Conservation (phyloP, 2,797 vertebrate genomes). For the Chloroceryle amazona region DNA sequence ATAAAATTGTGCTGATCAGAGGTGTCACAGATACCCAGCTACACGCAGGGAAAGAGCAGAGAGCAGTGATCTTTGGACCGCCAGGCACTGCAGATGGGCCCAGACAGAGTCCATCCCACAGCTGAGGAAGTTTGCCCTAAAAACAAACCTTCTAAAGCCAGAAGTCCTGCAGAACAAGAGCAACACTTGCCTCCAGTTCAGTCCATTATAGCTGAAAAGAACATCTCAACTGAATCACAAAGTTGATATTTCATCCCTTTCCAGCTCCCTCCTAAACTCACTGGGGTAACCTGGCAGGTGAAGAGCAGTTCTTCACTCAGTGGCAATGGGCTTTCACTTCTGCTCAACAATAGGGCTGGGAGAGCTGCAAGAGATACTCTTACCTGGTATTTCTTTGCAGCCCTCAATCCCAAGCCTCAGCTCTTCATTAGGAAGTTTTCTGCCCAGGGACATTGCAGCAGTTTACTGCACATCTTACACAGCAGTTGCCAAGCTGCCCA, state of each 20-base stretch:
- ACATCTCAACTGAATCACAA: background rate
- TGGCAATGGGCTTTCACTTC: background rate
- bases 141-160: background rate
- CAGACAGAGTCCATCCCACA: too few relatives aligned
- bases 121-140: background rate
- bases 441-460: background rate
- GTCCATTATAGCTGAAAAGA: background rate
- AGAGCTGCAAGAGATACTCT: background rate
- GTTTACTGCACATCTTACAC: background rate
- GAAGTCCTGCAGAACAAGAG: background rate
- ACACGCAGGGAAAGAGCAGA: too few relatives aligned
- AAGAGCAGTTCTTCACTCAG: background rate
- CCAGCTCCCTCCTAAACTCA: background rate
- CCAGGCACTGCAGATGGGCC: background rate
- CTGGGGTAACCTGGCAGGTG: background rate
- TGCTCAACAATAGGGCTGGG: background rate
- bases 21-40: background rate
- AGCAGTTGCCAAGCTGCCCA: background rate
- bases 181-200: background rate
- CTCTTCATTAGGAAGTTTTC: background rate
- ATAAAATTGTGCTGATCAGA: background rate
- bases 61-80: background rate
- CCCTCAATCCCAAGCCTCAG: background rate
- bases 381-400: background rate
- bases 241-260: background rate